Percentiles rank a stretch among this genome's conserved stretches.
Evolutionary conservation across 2,113 vertebrate species (phyloP).

Genomic region (Prietella phreatophila): DNA sequence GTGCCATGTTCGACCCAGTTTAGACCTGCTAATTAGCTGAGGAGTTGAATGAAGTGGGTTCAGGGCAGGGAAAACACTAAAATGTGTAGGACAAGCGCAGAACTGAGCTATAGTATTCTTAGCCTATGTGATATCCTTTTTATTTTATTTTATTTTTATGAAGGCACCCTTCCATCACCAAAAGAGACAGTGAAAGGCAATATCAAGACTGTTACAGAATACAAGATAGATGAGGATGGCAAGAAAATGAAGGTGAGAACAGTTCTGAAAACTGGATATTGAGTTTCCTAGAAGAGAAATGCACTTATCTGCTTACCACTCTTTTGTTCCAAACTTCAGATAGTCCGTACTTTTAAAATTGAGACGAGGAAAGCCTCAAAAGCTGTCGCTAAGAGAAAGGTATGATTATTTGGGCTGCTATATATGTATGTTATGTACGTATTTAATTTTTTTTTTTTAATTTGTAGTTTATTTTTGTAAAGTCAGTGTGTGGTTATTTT

Average conservation of each 20-base stretch:
- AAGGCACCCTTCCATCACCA: slow-evolving; percentile 81
- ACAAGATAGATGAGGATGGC: slow-evolving; percentile 90
- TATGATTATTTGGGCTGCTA: slow-evolving; percentile 50
- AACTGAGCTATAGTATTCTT: neutral
- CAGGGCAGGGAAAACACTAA: neutral
- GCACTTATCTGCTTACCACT: neutral
- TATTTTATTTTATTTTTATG: neutral
- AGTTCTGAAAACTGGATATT: neutral
- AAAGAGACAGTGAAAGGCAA: slow-evolving; percentile 92
- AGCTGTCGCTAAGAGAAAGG: slow-evolving; percentile 92
- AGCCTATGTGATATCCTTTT: neutral
- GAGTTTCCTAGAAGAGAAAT: neutral
- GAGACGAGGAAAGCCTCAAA: slow-evolving; percentile 95
- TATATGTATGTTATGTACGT: neutral
- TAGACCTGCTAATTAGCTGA: neutral
- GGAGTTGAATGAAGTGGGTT: neutral
- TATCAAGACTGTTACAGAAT: slow-evolving; percentile 90
- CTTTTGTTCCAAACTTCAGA: slow-evolving; percentile 66
- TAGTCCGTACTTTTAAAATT: slow-evolving; percentile 91
- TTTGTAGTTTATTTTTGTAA: no score
- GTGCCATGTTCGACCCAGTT: neutral
- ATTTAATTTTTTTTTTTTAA: neutral
- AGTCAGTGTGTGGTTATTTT: neutral
- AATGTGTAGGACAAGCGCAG: no score
- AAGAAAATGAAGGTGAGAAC: slow-evolving; percentile 85